A percentile compares a stretch with the other conserved stretches of the same genome.
Conservation (phyloP, 2,888 invertebrate species). For the Pyralis farinalis region DNA sequence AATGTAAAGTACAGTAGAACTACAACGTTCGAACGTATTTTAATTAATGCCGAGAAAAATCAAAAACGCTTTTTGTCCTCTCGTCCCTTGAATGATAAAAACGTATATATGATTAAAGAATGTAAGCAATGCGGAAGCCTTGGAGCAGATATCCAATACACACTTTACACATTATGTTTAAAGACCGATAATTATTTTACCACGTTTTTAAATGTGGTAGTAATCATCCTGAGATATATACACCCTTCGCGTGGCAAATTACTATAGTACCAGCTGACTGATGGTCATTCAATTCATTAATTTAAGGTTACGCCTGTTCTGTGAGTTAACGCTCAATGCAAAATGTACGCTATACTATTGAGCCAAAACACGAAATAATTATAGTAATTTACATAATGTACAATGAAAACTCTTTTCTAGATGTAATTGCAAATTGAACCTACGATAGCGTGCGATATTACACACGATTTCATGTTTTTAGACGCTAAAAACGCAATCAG, state of each 20-base stretch:
- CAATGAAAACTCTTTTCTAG: slow-evolving; percentile 7
- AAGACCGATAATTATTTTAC: too few species aligned
- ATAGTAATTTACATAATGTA: not conserved
- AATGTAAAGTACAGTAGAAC: too few species aligned
- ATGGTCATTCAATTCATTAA: slow-evolving; percentile 14
- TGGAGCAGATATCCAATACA: too few species aligned
- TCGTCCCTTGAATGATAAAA: too few species aligned
- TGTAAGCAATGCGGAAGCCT: too few species aligned
- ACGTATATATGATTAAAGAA: too few species aligned
- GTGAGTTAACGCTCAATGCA: slow-evolving; percentile 1
- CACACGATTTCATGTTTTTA: slow-evolving; percentile 11
- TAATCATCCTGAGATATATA: slow-evolving; percentile 4
- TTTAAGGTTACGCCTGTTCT: slow-evolving; percentile 1
- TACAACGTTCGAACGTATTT: too few species aligned
- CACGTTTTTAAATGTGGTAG: too few species aligned
- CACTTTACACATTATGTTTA: too few species aligned
- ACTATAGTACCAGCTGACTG: slow-evolving; percentile 13
- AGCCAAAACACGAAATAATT: not conserved
- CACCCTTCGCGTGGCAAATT: slow-evolving; percentile 13
- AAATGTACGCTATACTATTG: slow-evolving; percentile 10
- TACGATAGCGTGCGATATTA: slow-evolving; percentile 16
- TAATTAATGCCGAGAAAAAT: too few species aligned
- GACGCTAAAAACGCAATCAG: slow-evolving; percentile 2
- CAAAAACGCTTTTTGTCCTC: too few species aligned
- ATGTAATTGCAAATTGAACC: slow-evolving; percentile 12